Evolutionary conservation across 2,888 invertebrate species (phyloP), one percentile per base, ranked within the genome.

Genomic region (Cerastoderma edule): DNA sequence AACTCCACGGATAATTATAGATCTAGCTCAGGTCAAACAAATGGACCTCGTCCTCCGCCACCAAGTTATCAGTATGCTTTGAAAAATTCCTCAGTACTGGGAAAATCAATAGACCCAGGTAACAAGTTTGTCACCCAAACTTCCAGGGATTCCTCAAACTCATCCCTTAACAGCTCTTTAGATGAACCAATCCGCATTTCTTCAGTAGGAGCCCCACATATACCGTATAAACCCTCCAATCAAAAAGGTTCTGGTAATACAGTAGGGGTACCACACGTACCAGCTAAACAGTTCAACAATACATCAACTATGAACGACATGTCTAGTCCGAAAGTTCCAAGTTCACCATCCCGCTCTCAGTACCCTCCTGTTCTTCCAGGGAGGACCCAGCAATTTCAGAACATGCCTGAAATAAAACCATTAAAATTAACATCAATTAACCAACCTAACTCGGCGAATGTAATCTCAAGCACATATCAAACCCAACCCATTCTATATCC

Each of bases 51-150:
- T 27, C 79, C 79, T 3, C 75, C 79, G n/a, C 79, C 79, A 16
- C 79, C 79, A 16, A 79, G 79, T 57, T 79, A 79, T 54, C 79
- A 79, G 53, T 79, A 79, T 69, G 79, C 79, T 22, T 72, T 79
- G 19, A 79, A 63, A 67, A 79, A 79, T 56, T 79, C 79, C 13
- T 72, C 75, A 22, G 48, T 64, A 35, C 28, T 68, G 5, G 48
- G 48, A 8, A 46, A 67, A 35, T 65, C 65, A 16, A 22, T 48
- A 28, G 65, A 60, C n/a, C 35, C 27, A 60, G 66, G 48, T 19
- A 66, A 66, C 46, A 48, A 28, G 13, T 35, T 50, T n/a, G n/a
- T 10, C 24, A 48, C 19, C 50, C 50, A 66, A 46, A 48, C 32
- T 10, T 50, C 56, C 28, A 78, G 73, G 33, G 53, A 60, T 27